Evolutionary conservation across 1,140 invertebrate species (phyloP).

Genomic region (Mylabris phalerata): DNA sequence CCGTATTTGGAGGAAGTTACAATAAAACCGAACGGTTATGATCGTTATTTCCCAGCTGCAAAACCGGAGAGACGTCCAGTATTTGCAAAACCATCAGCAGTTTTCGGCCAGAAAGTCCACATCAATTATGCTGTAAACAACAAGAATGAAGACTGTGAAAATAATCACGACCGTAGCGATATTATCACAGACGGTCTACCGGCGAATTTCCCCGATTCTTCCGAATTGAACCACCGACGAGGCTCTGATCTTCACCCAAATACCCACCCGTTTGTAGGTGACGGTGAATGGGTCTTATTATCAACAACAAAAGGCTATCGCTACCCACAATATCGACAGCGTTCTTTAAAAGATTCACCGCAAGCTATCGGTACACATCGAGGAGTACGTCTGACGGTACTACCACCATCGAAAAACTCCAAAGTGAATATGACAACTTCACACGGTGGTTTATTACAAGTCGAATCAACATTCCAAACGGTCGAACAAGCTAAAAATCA

Average conservation of each 20-base stretch:
- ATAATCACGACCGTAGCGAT: conserved; percentile 36
- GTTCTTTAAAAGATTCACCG: conserved; percentile 40
- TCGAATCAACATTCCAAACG: conserved; percentile 60
- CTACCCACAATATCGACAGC: conserved; percentile 42
- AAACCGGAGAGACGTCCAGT: conserved; percentile 13
- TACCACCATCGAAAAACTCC: conserved; percentile 57
- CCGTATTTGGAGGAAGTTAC: neutral
- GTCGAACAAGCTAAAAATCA: conserved; percentile 51
- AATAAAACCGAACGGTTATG: conserved; percentile 6
- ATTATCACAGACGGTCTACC: conserved; percentile 63
- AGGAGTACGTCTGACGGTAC: conserved; percentile 57
- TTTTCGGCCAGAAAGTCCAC: conserved; percentile 30
- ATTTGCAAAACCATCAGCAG: conserved; percentile 19
- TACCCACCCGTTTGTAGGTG: conserved; percentile 54
- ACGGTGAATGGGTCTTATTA: conserved; percentile 68
- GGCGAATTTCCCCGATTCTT: conserved; percentile 52
- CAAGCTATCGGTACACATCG: conserved; percentile 42
- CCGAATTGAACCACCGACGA: conserved; percentile 17
- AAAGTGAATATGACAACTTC: conserved; percentile 62
- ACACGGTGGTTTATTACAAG: conserved; percentile 66
- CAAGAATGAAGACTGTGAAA: conserved; percentile 27
- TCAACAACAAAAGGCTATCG: conserved; percentile 70
- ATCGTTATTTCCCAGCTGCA: conserved; percentile 12
- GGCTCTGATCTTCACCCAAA: conserved; percentile 39
- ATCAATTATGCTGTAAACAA: conserved; percentile 22